Evolutionary conservation across 2,113 vertebrate species (phyloP), one percentile per base, ranked within the genome.

Genomic region (Sphaerodactylus townsendi): DNA sequence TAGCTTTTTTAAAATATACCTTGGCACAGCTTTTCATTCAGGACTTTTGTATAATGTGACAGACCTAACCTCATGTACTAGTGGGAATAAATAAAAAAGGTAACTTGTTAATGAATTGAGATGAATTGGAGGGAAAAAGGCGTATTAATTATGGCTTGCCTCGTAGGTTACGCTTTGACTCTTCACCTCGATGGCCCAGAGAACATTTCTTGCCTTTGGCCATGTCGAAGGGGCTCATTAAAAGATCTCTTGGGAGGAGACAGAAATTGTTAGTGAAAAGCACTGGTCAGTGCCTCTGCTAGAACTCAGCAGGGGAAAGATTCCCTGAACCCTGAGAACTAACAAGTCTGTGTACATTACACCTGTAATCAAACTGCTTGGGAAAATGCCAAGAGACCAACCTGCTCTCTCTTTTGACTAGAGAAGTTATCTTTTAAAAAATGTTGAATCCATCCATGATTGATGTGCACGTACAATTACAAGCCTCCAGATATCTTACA

Each of bases 171-270:
- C 96, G 96, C 96, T 98, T 96, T 96, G 94, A 96, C 97, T 98
- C 97, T 96, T 98, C 97, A 98, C 97, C 97, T 97, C 97, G 96
- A 94, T 97, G 97, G 97, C 95, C 96, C 90, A 95, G 95, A 93
- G 94, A 96, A 91, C 94, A 95, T 96, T 95, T 96, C 96, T 98
- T 94, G 98, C 97, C 98, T 96, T 97, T 95, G 97, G 97, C 97
- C 97, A 97, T 98, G 96, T 98, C 97, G 94, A 95, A 97, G 97
- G 97, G 97, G 96, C 97, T 99, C 98, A 98, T 99, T 99, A 99
- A 96, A 95, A 93, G 94, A 94, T 96, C 98, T 97, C 98, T 85
- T 87, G 97, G 97, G 98, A 98, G 92, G 86, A 94, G 97, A 96
- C 90, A 98, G 97, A 97, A 98, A 97, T 97, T 98, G 97, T 98